A percentile compares a stretch with the other conserved stretches of the same genome.
Conservation (phyloP, 2,888 invertebrate genomes). For the Trichogramma dendrolimi region DNA sequence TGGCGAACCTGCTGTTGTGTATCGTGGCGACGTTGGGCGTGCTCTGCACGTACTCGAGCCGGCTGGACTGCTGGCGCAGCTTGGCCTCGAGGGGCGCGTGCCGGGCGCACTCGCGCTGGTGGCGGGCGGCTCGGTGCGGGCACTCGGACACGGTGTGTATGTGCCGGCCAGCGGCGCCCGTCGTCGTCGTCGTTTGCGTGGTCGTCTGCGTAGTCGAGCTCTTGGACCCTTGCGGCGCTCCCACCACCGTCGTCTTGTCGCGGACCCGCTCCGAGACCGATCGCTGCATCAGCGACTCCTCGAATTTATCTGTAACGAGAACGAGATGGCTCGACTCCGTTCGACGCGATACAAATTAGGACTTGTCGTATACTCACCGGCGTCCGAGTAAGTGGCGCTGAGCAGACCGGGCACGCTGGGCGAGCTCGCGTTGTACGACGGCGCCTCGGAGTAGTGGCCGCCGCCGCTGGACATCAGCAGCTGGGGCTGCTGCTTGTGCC, state of each 20-base stretch:
- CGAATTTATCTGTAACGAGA: slow-evolving; percentile 43
- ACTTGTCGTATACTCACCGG: slow-evolving; percentile 34
- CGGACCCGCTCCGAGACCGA: slow-evolving; percentile 54
- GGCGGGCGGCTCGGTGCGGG: slow-evolving; percentile 42
- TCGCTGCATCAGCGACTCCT: slow-evolving; percentile 50
- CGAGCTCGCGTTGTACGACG: slow-evolving; percentile 46
- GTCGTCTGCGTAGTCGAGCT: slow-evolving; percentile 13
- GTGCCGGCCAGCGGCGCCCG: slow-evolving; percentile 28
- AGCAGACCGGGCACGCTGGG: slow-evolving; percentile 46
- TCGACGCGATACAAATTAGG: neutral
- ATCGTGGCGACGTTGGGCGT: slow-evolving; percentile 61
- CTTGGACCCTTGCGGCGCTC: slow-evolving; percentile 12
- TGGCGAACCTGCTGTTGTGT: slow-evolving; percentile 55
- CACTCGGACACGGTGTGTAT: slow-evolving; percentile 40
- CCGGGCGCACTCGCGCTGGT: slow-evolving; percentile 37
- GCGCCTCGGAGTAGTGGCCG: slow-evolving; percentile 36
- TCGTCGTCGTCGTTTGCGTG: neutral
- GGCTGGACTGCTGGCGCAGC: slow-evolving; percentile 45
- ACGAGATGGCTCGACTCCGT: neutral
- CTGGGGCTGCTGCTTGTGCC: slow-evolving; percentile 42
- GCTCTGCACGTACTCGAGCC: slow-evolving; percentile 58
- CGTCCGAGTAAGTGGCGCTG: slow-evolving; percentile 47
- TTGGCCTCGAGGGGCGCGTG: slow-evolving; percentile 41
- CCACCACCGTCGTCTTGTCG: slow-evolving; percentile 45
- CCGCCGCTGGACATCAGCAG: slow-evolving; percentile 42